Evolutionary conservation across 1,140 invertebrate genomes (phyloP).

Genomic region (Drosophila orosa): DNA sequence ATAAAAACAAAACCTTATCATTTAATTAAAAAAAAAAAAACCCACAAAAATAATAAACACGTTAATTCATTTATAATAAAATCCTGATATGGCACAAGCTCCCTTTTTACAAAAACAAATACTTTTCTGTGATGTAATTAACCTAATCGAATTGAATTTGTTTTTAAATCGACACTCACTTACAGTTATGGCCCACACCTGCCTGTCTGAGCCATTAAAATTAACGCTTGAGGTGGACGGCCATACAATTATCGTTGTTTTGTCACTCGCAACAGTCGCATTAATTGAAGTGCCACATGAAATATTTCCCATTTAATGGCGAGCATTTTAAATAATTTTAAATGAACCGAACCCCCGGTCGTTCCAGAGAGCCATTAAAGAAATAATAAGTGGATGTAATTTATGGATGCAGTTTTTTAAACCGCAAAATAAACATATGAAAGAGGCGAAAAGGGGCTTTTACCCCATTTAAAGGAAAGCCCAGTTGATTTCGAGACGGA

Average conservation of each 20-base stretch:
- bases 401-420: conserved; percentile 52
- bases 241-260: conserved; percentile 40
- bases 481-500: conserved; percentile 31
- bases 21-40: background rate
- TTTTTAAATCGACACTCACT: conserved; percentile 18
- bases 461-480: conserved; percentile 31
- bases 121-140: background rate
- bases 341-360: conserved; percentile 42
- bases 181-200: conserved; percentile 27
- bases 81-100: no score
- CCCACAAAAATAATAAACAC: no score
- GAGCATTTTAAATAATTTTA: conserved; percentile 58
- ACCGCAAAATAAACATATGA: conserved; percentile 37
- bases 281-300: conserved; percentile 57
- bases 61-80: background rate
- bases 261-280: conserved; percentile 45
- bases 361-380: conserved; percentile 49
- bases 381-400: conserved; percentile 59
- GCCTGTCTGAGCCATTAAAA: conserved; percentile 32
- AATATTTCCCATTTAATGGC: conserved; percentile 48
- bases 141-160: conserved; percentile 2
- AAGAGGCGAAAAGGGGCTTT: conserved; percentile 3
- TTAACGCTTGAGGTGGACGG: conserved; percentile 10
- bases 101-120: background rate
- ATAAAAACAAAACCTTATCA: no score